Base-by-base conservation (phyloP, 2,888 invertebrate genomes). In the Scaeva pyrastri region DNA sequence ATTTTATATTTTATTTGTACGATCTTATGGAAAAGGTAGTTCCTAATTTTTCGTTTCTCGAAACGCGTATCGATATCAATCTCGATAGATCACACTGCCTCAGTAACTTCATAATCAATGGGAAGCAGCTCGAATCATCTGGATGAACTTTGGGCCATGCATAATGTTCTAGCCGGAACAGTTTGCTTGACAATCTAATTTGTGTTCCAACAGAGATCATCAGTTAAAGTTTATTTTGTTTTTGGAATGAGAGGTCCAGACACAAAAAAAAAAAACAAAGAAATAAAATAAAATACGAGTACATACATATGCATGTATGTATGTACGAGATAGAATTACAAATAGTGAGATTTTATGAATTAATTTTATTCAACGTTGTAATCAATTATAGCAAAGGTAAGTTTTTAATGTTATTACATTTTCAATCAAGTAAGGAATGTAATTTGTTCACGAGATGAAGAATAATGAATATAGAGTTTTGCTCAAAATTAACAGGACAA, bases 171-270 rank as follows among this genome's bases (percentile, higher is more conserved):
- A 23, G 8, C 21, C 71, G 74, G 80, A 31, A 76, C 66, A 66
- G 76, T 81, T 64, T 66, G 77, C 77, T 77, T 83, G 82, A 83
- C 82, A 77, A 77, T 77, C 82, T 77, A 77, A 83, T 83, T 83
- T 77, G 76, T 77, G 76, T 66, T 6, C 52, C 11, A 52, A 8
- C 39, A 60, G 58, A 45, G 60, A 58, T 72, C 66, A 82, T 76
- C 76, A 60, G 64, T 76, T 55, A 6, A 31, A n/a, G 6, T 31
- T 71, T 55, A 2, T 16, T 64, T 55, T 31, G 2, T 26, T 21
- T 39, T 43, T 21, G 8, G 11, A 52, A 26, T 41, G 8, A 19
- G 12, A 52, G 2, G 8, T 7, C 31, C n/a, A n/a, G n/a, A n/a
- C n/a, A n/a, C n/a, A n/a, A n/a, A 72, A 66, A 76, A 50, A 71